These are phyloP conservation scores for Aythya baeri DNA, from an alignment of 2,113 vertebrate genomes.

Conservation along the genomic window DNA sequence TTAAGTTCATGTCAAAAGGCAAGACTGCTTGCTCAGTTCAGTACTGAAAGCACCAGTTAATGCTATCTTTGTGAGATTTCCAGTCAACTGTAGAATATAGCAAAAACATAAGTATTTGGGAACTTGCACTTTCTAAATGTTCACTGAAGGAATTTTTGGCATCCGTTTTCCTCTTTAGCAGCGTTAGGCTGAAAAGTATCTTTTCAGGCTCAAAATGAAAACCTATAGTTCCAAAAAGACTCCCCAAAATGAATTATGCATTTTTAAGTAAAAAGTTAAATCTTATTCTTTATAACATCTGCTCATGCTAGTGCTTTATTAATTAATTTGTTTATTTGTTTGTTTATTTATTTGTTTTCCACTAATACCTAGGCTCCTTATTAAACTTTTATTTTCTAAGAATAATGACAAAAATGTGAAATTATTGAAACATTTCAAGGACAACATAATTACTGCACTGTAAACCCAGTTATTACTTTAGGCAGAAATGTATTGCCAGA, in stretches of 20 bases:
- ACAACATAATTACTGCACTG: neutral
- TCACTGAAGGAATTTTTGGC: neutral
- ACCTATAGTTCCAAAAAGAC: neutral
- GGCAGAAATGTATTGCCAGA: neutral
- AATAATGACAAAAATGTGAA: neutral
- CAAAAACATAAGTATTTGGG: neutral
- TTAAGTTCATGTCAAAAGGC: neutral
- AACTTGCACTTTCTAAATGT: neutral
- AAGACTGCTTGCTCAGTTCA: neutral
- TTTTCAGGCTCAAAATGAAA: neutral
- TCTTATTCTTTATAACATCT: neutral
- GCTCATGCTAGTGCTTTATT: neutral
- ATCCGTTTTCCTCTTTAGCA: neutral
- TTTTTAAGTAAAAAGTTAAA: neutral
- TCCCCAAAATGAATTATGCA: neutral
- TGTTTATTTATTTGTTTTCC: neutral
- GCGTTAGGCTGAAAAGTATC: neutral
- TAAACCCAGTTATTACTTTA: neutral
- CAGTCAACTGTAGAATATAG: neutral
- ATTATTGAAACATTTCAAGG: neutral
- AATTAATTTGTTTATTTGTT: too few species aligned
- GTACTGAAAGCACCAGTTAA: conserved; percentile 16
- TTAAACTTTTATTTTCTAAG: neutral
- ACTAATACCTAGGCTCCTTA: neutral
- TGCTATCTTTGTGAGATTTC: conserved; percentile 14